Evolutionary conservation across 1,140 invertebrate genomes (phyloP).

Genomic region (Bombus ignitus): DNA sequence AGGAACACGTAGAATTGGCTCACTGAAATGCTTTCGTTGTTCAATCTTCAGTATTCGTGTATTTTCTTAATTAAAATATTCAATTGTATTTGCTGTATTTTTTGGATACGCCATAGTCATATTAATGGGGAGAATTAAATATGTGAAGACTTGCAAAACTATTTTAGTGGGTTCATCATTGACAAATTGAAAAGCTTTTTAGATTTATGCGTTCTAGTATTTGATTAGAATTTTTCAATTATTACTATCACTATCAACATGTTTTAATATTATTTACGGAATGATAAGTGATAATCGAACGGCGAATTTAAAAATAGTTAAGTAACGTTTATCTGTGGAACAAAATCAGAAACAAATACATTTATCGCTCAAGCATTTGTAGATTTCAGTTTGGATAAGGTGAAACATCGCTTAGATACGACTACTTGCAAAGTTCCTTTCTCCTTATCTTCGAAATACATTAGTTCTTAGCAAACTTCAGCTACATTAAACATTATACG

Average conservation of each 20-base stretch:
- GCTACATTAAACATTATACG: conserved; percentile 19
- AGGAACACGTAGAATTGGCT: too few species aligned
- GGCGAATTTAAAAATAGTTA: not conserved
- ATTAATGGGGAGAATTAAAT: not conserved
- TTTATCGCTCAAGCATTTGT: conserved; percentile 13
- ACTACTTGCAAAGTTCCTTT: conserved; percentile 54
- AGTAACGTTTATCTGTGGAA: not conserved
- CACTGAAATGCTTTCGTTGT: too few species aligned
- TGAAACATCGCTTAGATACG: conserved; percentile 42
- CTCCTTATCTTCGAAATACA: conserved; percentile 54
- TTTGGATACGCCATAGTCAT: too few species aligned
- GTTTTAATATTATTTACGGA: not conserved
- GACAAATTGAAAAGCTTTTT: not conserved
- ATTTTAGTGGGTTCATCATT: not conserved
- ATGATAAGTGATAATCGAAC: not conserved
- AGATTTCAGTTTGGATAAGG: conserved; percentile 48
- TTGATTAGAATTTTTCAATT: too few species aligned
- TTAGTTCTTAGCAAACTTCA: conserved; percentile 51
- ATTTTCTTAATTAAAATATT: too few species aligned
- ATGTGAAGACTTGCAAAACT: not conserved
- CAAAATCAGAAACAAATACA: conserved; percentile 50
- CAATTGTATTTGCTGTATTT: too few species aligned
- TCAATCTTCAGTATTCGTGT: too few species aligned
- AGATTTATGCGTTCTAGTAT: not conserved
- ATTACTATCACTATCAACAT: conserved; percentile 36